These are phyloP conservation scores for Chaetodon trifascialis DNA, from an alignment of 2,113 vertebrate genomes.

Conservation along the genomic window DNA sequence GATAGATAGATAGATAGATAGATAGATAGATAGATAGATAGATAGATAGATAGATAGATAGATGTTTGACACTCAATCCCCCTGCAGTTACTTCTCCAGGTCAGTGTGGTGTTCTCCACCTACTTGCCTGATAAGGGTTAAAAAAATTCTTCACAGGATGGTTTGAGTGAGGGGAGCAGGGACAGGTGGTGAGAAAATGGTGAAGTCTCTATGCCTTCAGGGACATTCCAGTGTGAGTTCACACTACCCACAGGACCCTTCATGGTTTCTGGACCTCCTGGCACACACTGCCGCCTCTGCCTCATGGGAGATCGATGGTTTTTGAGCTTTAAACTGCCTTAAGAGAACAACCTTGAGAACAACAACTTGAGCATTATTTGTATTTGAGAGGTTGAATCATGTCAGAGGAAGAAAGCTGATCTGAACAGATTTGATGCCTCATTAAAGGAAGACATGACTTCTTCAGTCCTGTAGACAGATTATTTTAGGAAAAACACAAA, in stretches of 20 bases:
- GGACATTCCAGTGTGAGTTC: conserved; percentile 68
- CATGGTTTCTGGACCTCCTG: conserved; percentile 22
- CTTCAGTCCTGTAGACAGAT: not conserved
- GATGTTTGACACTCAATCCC: conserved; percentile 16
- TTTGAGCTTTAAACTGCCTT: not conserved
- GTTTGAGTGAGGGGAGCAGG: conserved; percentile 39
- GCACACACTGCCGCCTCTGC: not conserved
- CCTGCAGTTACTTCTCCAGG: conserved; percentile 7
- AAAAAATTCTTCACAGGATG: conserved; percentile 4
- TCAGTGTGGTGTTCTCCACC: not conserved
- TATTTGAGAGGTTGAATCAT: not conserved
- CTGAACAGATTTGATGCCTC: not conserved
- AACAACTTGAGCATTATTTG: not conserved
- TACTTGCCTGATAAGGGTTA: conserved; percentile 37
- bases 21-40: not conserved
- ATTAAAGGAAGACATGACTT: not conserved
- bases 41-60: not conserved
- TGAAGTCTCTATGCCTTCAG: conserved; percentile 59
- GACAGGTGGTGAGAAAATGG: conserved; percentile 53
- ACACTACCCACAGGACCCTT: conserved; percentile 22
- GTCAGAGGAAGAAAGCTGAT: not conserved
- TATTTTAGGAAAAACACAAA: conserved; percentile 19
- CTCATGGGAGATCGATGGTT: not conserved
- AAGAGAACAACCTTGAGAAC: not conserved
- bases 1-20: not conserved